A percentile compares a stretch with the other conserved stretches of the same genome.
Conservation (phyloP, 64 coral and sea anemone species). For the Hydrozoanthus tunicans region DNA sequence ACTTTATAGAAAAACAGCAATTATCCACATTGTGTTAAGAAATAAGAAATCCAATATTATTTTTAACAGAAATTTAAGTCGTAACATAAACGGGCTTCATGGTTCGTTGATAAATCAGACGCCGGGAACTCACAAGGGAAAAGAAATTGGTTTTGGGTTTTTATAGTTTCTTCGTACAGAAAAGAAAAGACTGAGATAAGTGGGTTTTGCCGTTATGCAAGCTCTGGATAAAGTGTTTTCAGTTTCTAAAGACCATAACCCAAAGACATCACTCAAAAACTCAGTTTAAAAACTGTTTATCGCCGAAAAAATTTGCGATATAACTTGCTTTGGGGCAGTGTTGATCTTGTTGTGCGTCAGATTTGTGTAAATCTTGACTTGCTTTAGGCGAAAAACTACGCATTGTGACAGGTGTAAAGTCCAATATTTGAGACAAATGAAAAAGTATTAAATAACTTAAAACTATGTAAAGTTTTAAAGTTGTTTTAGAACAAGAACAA, state of each 20-base stretch:
- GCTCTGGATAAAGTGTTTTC: no score
- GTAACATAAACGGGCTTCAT: no score
- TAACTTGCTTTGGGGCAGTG: constrained; percentile 15
- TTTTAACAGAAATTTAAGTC: no score
- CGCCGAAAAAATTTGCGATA: background rate
- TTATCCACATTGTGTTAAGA: no score
- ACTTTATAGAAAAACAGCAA: no score
- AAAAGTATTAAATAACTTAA: background rate
- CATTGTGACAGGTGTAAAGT: constrained; percentile 33
- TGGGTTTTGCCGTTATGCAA: no score
- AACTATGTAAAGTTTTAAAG: background rate
- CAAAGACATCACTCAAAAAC: background rate
- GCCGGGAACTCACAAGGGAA: no score
- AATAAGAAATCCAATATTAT: no score
- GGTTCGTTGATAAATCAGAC: no score
- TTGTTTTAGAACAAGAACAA: background rate
- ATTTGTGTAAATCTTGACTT: background rate
- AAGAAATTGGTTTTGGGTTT: no score
- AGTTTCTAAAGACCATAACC: background rate
- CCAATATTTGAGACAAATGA: constrained; percentile 40
- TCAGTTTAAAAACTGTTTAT: background rate
- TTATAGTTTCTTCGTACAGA: no score
- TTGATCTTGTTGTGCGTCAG: constrained; percentile 27
- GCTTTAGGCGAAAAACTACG: constrained; percentile 27
- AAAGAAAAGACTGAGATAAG: no score